Percentiles rank a stretch among this genome's conserved stretches.
These are phyloP conservation scores for Hemicentrotus pulcherrimus DNA, from an alignment of 35 echinoderm and acorn worm genomes.

Conservation along the genomic window DNA sequence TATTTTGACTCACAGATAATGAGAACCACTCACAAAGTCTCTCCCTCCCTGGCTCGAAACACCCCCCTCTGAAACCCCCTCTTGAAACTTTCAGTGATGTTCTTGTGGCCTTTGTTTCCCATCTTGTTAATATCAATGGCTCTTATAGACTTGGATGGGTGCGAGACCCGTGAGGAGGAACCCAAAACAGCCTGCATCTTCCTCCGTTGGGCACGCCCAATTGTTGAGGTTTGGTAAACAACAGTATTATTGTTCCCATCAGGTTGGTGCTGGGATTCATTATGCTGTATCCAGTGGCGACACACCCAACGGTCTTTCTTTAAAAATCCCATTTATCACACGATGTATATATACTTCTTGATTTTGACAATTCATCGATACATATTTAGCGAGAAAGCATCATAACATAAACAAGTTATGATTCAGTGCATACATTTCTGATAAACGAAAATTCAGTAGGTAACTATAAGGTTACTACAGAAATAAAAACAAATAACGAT, in stretches of 20 bases:
- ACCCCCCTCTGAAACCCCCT: background rate
- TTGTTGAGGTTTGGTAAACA: background rate
- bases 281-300: background rate
- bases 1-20: slow-evolving; percentile 50
- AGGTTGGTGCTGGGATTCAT: background rate
- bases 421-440: too few relatives aligned
- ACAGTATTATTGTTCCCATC: background rate
- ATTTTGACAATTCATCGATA: background rate
- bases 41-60: background rate
- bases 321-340: background rate
- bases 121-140: background rate
- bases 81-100: background rate
- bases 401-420: too few relatives aligned
- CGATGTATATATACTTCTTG: background rate
- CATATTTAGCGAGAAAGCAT: too few relatives aligned
- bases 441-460: too few relatives aligned
- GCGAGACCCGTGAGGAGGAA: background rate
- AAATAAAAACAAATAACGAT: too few relatives aligned
- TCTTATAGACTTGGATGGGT: background rate
- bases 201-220: background rate
- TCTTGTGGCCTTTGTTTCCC: background rate
- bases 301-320: background rate
- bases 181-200: background rate
- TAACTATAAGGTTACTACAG: too few relatives aligned
- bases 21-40: background rate